These are phyloP conservation scores for Arizona elegans DNA, from an alignment of 2,113 vertebrate genomes.

Conservation along the genomic window DNA sequence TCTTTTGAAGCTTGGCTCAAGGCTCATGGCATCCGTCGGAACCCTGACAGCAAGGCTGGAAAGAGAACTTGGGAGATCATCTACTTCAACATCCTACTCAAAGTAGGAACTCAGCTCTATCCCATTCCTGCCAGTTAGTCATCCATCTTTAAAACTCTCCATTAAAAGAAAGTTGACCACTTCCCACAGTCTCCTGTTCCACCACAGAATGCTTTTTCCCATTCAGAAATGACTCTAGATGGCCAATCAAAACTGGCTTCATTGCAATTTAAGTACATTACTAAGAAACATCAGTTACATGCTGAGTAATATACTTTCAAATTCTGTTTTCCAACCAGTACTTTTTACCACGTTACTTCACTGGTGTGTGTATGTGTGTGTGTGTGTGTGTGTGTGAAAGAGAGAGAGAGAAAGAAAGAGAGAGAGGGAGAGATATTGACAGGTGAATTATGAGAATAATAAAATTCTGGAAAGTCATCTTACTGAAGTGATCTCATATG, in stretches of 20 bases:
- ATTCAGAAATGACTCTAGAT: neutral
- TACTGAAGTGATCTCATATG: neutral
- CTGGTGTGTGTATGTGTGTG: neutral
- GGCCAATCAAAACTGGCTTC: neutral
- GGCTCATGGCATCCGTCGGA: too few species aligned
- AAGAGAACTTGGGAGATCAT: neutral
- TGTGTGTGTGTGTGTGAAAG: neutral
- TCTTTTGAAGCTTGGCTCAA: too few species aligned
- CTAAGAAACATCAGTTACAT: neutral
- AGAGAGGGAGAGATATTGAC: neutral
- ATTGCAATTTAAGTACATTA: neutral
- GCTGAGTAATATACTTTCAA: neutral
- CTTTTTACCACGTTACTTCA: neutral
- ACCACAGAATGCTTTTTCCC: neutral
- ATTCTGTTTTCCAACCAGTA: neutral
- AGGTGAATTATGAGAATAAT: conserved; percentile 29
- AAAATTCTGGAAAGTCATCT: conserved; percentile 16
- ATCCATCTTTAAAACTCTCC: neutral
- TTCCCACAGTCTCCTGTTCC: neutral
- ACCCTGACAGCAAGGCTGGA: neutral
- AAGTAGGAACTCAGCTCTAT: neutral
- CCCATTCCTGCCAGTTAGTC: neutral
- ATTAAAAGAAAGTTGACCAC: neutral
- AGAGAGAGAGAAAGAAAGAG: neutral
- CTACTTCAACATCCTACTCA: neutral